A percentile compares a stretch with the other conserved stretches of the same genome.
These are phyloP conservation scores for Pseudomugil tenellus DNA, from an alignment of 2,797 vertebrate species.

Conservation along the genomic window DNA sequence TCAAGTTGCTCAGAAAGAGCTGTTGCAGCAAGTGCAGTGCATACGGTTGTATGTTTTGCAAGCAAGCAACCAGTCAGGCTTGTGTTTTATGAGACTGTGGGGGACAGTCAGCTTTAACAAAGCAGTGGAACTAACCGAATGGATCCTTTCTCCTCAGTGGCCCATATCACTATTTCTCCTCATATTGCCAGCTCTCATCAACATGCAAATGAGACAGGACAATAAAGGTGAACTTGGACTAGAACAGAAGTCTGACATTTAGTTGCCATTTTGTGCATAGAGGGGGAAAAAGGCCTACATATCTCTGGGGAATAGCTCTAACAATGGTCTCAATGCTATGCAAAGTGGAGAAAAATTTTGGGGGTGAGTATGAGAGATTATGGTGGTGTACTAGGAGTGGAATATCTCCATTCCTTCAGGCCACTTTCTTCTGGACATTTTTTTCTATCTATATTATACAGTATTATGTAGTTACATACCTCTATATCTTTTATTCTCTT, in stretches of 20 bases:
- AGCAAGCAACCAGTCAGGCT: conserved; percentile 50
- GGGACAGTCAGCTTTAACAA: conserved; percentile 59
- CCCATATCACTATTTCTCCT: conserved; percentile 53
- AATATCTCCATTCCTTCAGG: conserved; percentile 50
- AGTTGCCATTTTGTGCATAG: conserved; percentile 78
- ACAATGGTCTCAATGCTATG: conserved; percentile 54
- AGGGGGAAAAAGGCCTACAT: conserved; percentile 58
- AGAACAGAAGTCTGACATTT: conserved; percentile 83
- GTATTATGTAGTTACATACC: conserved; percentile 36
- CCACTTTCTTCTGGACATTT: conserved; percentile 45
- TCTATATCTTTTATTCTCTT: conserved; percentile 35
- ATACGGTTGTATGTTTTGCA: conserved; percentile 64
- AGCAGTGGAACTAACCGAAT: conserved; percentile 65
- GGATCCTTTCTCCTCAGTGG: conserved; percentile 57
- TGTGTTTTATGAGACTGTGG: conserved; percentile 68
- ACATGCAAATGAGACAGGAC: conserved; percentile 79
- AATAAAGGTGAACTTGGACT: conserved; percentile 78
- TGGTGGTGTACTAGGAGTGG: conserved; percentile 51
- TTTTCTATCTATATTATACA: conserved; percentile 46
- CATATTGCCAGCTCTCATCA: conserved; percentile 53
- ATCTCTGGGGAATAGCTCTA: conserved; percentile 65
- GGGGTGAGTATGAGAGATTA: conserved; percentile 45
- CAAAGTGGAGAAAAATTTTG: conserved; percentile 38
- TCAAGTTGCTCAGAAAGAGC: conserved; percentile 48
- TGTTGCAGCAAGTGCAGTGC: conserved; percentile 44